Evolutionary conservation across 2,888 invertebrate genomes (phyloP).

Genomic region (Macrosiphum euphorbiae): DNA sequence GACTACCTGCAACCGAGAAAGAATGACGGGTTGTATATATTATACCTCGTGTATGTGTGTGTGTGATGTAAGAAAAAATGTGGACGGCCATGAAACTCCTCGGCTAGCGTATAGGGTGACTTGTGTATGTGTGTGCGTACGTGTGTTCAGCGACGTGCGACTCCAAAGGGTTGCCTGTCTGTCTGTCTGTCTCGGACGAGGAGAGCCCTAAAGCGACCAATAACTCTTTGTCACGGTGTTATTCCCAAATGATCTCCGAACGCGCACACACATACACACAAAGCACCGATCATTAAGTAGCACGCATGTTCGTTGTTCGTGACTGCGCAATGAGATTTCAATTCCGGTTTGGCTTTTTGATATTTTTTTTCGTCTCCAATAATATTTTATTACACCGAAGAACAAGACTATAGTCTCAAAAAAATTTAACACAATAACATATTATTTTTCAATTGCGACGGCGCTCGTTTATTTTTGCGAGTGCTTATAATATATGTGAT

Average conservation of each 20-base stretch:
- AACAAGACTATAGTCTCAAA: not conserved
- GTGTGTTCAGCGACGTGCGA: conserved; percentile 34
- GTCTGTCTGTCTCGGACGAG: conserved; percentile 16
- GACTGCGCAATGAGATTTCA: conserved; percentile 26
- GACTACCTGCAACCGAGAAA: conserved; percentile 51
- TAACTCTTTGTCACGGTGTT: conserved; percentile 52
- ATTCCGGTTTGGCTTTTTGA: conserved; percentile 35
- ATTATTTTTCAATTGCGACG: not conserved
- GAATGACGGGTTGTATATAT: conserved; percentile 31
- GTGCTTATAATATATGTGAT: not conserved
- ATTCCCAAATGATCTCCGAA: conserved; percentile 39
- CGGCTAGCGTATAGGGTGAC: conserved; percentile 21
- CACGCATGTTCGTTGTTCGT: conserved; percentile 17
- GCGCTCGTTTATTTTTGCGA: not conserved
- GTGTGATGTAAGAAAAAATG: conserved; percentile 34
- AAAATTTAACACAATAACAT: not conserved
- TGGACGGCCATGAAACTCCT: conserved; percentile 60
- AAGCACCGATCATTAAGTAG: not conserved
- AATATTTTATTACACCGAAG: not conserved
- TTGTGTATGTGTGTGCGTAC: not conserved
- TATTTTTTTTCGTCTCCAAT: not conserved
- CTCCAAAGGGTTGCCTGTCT: conserved; percentile 50
- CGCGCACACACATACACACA: not conserved
- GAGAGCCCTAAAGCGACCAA: conserved; percentile 17
- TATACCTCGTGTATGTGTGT: not conserved